Base-by-base conservation (phyloP, 1,140 invertebrate genomes). In the Parasteatoda tepidariorum region DNA sequence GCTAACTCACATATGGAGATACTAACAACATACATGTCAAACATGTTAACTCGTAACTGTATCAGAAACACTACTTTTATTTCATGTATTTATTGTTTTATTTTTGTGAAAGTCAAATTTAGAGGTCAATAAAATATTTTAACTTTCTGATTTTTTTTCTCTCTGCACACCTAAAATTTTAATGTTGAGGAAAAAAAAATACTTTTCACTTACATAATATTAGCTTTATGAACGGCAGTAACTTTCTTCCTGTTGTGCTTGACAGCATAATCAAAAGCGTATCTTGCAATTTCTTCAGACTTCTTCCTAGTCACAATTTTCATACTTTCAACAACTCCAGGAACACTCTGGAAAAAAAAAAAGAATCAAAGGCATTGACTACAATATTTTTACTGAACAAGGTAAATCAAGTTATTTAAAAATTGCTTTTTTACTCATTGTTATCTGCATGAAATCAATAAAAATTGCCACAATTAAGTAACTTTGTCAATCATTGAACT, bases 171-270 rank as follows among this genome's bases (percentile, higher is more conserved):
- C n/a, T n/a, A n/a, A n/a, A n/a, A n/a, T n/a, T n/a, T n/a, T n/a
- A n/a, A n/a, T n/a, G n/a, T n/a, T n/a, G n/a, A n/a, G n/a, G n/a
- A n/a, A n/a, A n/a, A n/a, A n/a, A n/a, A n/a, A n/a, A n/a, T n/a
- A n/a, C n/a, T n/a, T n/a, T n/a, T n/a, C n/a, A n/a, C 83, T 55
- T 89, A 94, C 94, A 99, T 99, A 84, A 99, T 99, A 88, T 99
- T 99, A 0, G 98, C 98, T 90, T 99, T 99, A 90, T 99, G 98
- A 41, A 99, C 94, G 18, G 96, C 98, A 2, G 98, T 99, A 18
- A 98, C 93, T 90, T 96, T 97, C 89, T 96, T 97, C 41, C 97
- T 92, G 41, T 94, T 94, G 88, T 97, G 92, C 83, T 92, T 93
- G 86, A 92, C 93, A 6, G 98, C 98, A 89, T 94, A 99, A 88